Base-by-base conservation (phyloP, 1,140 invertebrate genomes). In the Stegodyphus mimosarum region DNA sequence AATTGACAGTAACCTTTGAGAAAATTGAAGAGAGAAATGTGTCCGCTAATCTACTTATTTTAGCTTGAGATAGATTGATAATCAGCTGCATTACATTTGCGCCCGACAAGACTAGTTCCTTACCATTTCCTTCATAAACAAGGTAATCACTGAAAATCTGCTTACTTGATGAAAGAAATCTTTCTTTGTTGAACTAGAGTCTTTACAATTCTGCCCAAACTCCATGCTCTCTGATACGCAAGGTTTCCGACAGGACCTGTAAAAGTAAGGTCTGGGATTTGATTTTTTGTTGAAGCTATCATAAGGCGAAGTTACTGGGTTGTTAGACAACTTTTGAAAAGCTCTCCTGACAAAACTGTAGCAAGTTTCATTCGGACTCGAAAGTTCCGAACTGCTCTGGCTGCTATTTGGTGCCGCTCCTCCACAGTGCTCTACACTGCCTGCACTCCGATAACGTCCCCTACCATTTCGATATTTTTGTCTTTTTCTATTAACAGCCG, bases 271-370 rank as follows among this genome's bases (percentile, higher is more conserved):
- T 18, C 55, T 71, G 4, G 52, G 51, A n/a, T 6, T 18, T 6
- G 50, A 63, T 13, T 63, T 78, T 49, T 74, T 64, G 5, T 64
- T 11, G n/a, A 71, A 73, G 13, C 64, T 49, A 52, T 81, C 51
- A 7, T 71, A 53, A 17, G 50, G 67, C 5, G 52, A 71, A 15
- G 55, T 60, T 18, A 55, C 55, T 5, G 86, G 48, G 5, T 83
- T 66, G 33, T 52, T 87, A 17, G 87, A 88, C 49, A 87, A 64
- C 72, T 94, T 94, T 91, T 97, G 95, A 60, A 98, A 92, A 7
- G 96, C 96, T 88, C 95, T 93, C 70, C 96, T 92, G 6, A 98
- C 96, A 89, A 97, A 98, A 89, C 95, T 97, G 91, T 98, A 98
- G 89, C 96, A 98, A 7, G 96, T 96, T 91, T 97, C 96, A 88